Conservation (phyloP, 2,113 vertebrate species). For the Vidua macroura region DNA sequence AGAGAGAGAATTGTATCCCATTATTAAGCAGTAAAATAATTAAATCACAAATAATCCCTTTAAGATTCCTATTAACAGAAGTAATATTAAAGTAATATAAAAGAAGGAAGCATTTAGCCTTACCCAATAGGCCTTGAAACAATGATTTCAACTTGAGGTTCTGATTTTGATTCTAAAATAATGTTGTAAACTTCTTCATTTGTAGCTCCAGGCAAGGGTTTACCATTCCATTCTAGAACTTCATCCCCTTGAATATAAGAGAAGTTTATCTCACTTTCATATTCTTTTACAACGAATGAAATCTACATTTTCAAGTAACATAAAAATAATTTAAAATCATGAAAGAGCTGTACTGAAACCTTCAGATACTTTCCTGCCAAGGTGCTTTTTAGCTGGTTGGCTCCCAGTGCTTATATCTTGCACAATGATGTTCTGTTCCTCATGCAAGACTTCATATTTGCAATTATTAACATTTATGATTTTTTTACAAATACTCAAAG, state of each 20-base stretch:
- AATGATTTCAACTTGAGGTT: constrained; percentile 98
- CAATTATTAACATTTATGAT: background rate
- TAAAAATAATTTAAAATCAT: background rate
- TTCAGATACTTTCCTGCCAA: background rate
- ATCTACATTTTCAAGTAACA: background rate
- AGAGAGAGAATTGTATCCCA: background rate
- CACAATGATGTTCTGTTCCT: background rate
- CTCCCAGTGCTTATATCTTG: background rate
- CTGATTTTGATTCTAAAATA: constrained; percentile 98
- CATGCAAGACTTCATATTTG: background rate
- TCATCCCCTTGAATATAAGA: constrained; percentile 90
- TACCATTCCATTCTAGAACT: constrained; percentile 98
- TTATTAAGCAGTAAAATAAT: background rate
- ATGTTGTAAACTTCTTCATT: constrained; percentile 99
- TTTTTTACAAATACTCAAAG: background rate
- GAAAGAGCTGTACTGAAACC: background rate
- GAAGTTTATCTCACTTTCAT: constrained; percentile 62
- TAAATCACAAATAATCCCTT: constrained; percentile 16
- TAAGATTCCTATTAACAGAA: constrained; percentile 48
- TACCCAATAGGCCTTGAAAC: constrained; percentile 99
- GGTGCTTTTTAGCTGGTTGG: background rate
- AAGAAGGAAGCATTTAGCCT: constrained; percentile 73
- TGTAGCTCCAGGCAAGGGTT: constrained; percentile 95
- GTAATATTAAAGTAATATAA: too few species aligned
- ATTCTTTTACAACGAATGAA: constrained; percentile 21